Conservation (phyloP, 2,113 vertebrate species). For the Orycteropus afer region DNA sequence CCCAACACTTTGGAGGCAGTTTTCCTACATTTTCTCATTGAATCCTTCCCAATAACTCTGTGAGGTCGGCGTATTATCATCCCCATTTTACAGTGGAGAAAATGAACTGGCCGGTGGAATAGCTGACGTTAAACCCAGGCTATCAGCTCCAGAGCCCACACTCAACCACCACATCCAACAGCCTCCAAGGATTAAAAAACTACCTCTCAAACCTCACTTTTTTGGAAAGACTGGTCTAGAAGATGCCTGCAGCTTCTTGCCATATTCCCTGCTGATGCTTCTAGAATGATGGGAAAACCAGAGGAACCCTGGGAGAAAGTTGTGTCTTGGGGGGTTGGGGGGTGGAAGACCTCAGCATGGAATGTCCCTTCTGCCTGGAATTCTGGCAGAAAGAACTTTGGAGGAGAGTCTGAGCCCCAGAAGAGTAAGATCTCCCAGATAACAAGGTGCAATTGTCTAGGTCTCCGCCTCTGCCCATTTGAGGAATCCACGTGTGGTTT, state of each 20-base stretch:
- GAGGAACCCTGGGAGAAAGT: not conserved
- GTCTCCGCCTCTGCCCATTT: not conserved
- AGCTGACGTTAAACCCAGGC: not conserved
- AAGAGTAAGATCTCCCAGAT: not conserved
- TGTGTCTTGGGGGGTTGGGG: no score
- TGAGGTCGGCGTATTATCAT: not conserved
- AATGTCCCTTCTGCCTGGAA: not conserved
- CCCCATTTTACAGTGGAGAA: not conserved
- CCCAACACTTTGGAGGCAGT: not conserved
- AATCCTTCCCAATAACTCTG: not conserved
- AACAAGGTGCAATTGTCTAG: not conserved
- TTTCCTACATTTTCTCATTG: not conserved
- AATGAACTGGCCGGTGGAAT: not conserved
- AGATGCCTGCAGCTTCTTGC: not conserved
- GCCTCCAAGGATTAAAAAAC: not conserved
- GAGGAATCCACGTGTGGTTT: constrained; percentile 15
- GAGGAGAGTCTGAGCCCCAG: not conserved
- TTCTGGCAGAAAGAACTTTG: not conserved
- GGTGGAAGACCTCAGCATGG: not conserved
- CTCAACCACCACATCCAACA: not conserved
- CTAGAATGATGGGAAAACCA: not conserved
- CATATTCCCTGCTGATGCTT: not conserved
- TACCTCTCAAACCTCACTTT: not conserved
- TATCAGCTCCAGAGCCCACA: not conserved
- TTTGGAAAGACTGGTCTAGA: no score